A percentile compares a stretch with the other conserved stretches of the same genome.
These are phyloP conservation scores for Drosophila tani DNA, from an alignment of 1,140 invertebrate genomes.

Conservation along the genomic window DNA sequence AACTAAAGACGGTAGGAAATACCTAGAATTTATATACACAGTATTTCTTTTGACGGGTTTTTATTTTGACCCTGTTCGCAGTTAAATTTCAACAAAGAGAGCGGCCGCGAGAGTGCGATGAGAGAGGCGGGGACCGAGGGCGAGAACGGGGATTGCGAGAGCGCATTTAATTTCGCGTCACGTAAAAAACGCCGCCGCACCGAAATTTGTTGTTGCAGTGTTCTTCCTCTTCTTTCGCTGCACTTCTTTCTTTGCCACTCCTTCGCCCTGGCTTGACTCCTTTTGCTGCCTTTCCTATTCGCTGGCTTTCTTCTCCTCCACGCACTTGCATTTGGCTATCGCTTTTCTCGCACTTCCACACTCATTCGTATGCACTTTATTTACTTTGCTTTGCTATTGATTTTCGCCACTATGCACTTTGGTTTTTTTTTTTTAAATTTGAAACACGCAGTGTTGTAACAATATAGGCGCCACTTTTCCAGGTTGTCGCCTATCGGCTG, in stretches of 20 bases:
- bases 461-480: conserved; percentile 11
- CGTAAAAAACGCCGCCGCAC: conserved; percentile 49
- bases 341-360: conserved; percentile 30
- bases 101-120: conserved; percentile 4
- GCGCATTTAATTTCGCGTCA: conserved; percentile 77
- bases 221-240: conserved; percentile 23
- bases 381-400: conserved; percentile 79
- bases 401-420: conserved; percentile 67
- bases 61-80: conserved; percentile 80
- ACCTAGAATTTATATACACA: conserved; percentile 65
- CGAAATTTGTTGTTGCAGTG: conserved; percentile 36
- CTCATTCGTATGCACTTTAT: conserved; percentile 74
- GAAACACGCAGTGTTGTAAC: neutral
- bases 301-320: conserved; percentile 22
- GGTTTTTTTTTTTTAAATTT: neutral
- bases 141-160: conserved; percentile 13
- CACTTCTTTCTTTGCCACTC: conserved; percentile 29
- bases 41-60: conserved; percentile 45
- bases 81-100: conserved; percentile 44
- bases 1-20: conserved; percentile 50
- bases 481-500: neutral
- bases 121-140: conserved; percentile 11
- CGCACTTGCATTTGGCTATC: conserved; percentile 43
- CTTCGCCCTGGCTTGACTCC: conserved; percentile 22
- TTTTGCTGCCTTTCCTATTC: conserved; percentile 23